Base-by-base conservation (phyloP, 2,888 invertebrate genomes). In the Anodontia alba region DNA sequence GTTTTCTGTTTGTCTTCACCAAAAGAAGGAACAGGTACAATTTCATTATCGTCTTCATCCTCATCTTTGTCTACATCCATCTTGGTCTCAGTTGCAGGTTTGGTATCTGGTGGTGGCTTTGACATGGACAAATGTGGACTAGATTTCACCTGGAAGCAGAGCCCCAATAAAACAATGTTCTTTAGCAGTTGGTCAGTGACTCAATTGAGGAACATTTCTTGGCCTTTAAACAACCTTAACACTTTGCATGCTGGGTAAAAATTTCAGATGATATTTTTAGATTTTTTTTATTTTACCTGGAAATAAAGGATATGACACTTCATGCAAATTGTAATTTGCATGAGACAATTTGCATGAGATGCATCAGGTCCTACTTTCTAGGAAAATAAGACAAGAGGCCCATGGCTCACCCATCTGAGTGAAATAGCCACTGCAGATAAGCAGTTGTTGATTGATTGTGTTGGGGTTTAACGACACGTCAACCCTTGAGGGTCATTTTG, bases 41-140 rank as follows among this genome's bases (percentile, higher is more conserved):
- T 20, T 17, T 33, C 33, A 57, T 17, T 29, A 62, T 23, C 20
- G 20, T 62, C 62, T 29, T 26, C 54, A 62, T 23, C 20, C 2
- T 62, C 62, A 62, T 26, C 54, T 12, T 15, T 46, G 54, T 33
- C 62, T 33, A 10, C 33, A 62, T 62, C 62, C 62, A 62, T 62
- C 12, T 8, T 62, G 1, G 20, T 3, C 1, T 62, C 33, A 33
- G 26, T 33, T 29, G 7, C 33, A 10, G 1, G 17, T 62, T 62
- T 62, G 33, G 5, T 5, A 7, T 33, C 33, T 7, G 31, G 5
- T 33, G 62, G 1, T 20, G 20, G 10, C 23, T 62, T 33, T 3
- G 33, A 1, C 62, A 62, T 62, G 10, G 62, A 62, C 62, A 62
- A 62, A 33, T 62, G 62, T 31, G 62, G 20, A 20, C 17, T 33